Base-by-base conservation (phyloP, 2,888 invertebrate species). In the Parochlus steinenii region DNA sequence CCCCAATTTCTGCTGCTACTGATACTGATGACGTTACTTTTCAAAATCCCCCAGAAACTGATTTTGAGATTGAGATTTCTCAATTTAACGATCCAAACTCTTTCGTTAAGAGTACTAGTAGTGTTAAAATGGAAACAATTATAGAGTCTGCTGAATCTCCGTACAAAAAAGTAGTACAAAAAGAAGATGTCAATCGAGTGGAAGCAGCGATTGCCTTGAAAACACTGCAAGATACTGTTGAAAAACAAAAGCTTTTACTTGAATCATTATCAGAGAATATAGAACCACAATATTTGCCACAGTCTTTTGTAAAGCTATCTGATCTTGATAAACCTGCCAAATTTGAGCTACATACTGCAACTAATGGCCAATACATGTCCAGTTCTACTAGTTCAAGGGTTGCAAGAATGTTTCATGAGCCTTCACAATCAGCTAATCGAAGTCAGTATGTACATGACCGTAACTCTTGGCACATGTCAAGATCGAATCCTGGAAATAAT, bases 271-370 rank as follows among this genome's bases (percentile, higher is more conserved):
- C 52, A 12, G 58, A 59, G 39, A 51, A 54, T 30, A 36, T 40
- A 6, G 47, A 49, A 37, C 55, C 61, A 2, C 57, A 53, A 41
- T 50, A 63, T 31, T 50, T 55, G 41, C 55, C 63, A 16, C 60
- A 60, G 16, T 58, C 62, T 36, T 78, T 79, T 50, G 83, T 85
- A 0, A 74, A 74, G 48, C 59, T 85, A 6, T 83, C 83, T 2
- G 83, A 85, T 51, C 63, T 85, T 53, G 81, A 83, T 50, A 77
- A 75, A 46, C 66, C 69, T 5, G 56, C 58, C 23, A 67, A 66
- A 36, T 56, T 64, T 30, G 67, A 66, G 17, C 46, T 64, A 1
- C 53, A 55, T 38, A 54, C 54, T 0, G 53, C 58, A 7, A 56
- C 55, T 12, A 10, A 45, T 3, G 47, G 49, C 2, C 37, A 18